Evolutionary conservation across 92 coral and sea anemone genomes (phyloP), one percentile per base, ranked within the genome.

Genomic region (Paragorgia papillata): DNA sequence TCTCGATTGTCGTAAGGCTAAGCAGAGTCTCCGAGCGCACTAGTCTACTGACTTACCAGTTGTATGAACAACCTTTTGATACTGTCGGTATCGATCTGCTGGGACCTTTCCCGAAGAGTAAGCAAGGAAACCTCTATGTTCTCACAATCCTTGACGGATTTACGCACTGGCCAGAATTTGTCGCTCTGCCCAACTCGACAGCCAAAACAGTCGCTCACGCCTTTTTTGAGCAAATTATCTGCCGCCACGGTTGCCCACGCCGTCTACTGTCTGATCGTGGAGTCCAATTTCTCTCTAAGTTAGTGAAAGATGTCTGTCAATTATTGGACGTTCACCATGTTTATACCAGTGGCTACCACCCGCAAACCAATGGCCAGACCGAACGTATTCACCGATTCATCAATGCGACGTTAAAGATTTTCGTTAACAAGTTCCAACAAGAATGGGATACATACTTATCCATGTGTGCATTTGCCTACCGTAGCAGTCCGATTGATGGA

Each of bases 1-100:
- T 20, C 74, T 66, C 56, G 74, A 66, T 66, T 66, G 74, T 44
- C 74, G 74, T 30, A 66, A 66, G 22, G 74, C 74, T 4, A 66
- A 66, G 24, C 74, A 66, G 25, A 66, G 54, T n/a, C 39, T 66
- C 7, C 74, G 39, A 40, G 20, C 24, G 19, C 74, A 19, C 74
- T 0, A 55, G 74, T n/a, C 39, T 31, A 17, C 74, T 66, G 1
- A n/a, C 34, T 41, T 55, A 53, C 46, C 74, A 66, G 46, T 30
- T 66, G 22, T 66, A 66, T 21, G 54, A 66, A 14, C 74, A 66
- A 66, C 56, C 56, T 15, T 66, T 66, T 9, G 74, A 66, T 44
- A 35, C 54, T 30, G 74, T 43, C 1, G 74, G 74, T 48, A 66
- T 66, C 46, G 74, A 66, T 27, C 55, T 66, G 14, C 56, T 66